phyloP scores from a whole-genome alignment of 2,888 invertebrate species.

The Philhelius pedissequus region DNA sequence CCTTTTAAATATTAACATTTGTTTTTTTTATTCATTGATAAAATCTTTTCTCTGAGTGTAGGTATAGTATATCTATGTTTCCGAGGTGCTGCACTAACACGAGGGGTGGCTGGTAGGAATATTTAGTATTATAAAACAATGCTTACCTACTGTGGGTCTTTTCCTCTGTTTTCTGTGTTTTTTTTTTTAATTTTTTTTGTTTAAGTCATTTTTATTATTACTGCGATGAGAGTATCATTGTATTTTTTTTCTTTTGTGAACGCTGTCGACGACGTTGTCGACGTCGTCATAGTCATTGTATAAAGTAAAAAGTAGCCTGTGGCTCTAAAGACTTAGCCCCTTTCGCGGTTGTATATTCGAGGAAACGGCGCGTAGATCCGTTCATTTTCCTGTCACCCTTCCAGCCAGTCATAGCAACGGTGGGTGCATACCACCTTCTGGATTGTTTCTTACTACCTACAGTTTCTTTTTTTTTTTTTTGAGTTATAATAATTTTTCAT shows the following conservation, averaged over 20 bases:
- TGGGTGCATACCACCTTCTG: slow-evolving; percentile 42
- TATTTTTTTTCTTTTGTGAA: slow-evolving; percentile 65
- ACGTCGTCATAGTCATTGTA: slow-evolving; percentile 33
- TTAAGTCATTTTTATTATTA: slow-evolving; percentile 71
- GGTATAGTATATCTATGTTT: not conserved
- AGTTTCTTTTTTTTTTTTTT: not conserved
- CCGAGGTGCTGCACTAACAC: slow-evolving; percentile 31
- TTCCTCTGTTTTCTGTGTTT: not conserved
- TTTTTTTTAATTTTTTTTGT: slow-evolving; percentile 13
- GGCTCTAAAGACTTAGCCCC: slow-evolving; percentile 63
- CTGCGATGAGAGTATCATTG: slow-evolving; percentile 61
- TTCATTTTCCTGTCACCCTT: slow-evolving; percentile 66
- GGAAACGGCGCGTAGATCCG: slow-evolving; percentile 68
- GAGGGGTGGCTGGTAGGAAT: slow-evolving; percentile 30
- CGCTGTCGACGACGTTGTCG: slow-evolving; percentile 69
- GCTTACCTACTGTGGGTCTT: slow-evolving; percentile 32
- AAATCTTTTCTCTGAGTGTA: not conserved
- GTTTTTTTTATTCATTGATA: too few species aligned
- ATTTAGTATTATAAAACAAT: slow-evolving; percentile 53
- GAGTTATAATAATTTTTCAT: slow-evolving; percentile 36
- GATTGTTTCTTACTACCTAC: not conserved
- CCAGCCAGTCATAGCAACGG: too few species aligned
- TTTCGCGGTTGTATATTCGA: slow-evolving; percentile 8
- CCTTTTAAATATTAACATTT: too few species aligned
- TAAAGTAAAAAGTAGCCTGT: slow-evolving; percentile 51